Evolutionary conservation across 2,113 vertebrate genomes (phyloP), one percentile per base, ranked within the genome.

Genomic region (Chamaetylas fuelleborni): DNA sequence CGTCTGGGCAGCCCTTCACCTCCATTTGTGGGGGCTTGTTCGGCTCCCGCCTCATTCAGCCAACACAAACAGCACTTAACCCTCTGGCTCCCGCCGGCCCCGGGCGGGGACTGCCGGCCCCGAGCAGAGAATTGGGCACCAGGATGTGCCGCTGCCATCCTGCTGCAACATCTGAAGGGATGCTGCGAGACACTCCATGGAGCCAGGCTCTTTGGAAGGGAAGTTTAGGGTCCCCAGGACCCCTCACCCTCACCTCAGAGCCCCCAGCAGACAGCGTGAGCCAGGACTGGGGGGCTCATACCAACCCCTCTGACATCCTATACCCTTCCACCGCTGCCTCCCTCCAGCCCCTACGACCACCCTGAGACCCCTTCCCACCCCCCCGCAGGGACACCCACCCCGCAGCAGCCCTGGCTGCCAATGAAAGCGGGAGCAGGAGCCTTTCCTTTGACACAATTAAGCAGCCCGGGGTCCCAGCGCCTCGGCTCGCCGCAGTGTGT

Each of bases 381-480:
- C 82, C 48, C 66, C 8, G 11, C 17, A 2, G 82, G 76, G 92
- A 76, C 94, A 82, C 90, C 92, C 92, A 90, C 92, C 82, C 94
- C 0, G 38, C 71, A 47, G 80, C 90, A 67, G 77, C 62, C 81
- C 81, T 19, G 6, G 43, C 84, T 19, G 26, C 78, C 12, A 64
- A 64, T 95, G 88, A 93, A 95, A 94, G 95, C 42, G 1, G 92
- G 90, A 92, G 85, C 62, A 61, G 74, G 88, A 90, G 88, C 86
- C 78, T 97, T 95, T 95, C 93, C 96, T 96, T 95, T 87, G 96
- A 92, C 95, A 97, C 98, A 98, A 98, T 98, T 98, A 98, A 97
- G 95, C 95, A 97, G 96, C 96, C 94, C 72, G 15, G 96, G 97
- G 97, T 97, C 96, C 96, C 97, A 96, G 98, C 96, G 97, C 92